Conservation (phyloP, 2,888 invertebrate species). For the Timema cristinae region DNA sequence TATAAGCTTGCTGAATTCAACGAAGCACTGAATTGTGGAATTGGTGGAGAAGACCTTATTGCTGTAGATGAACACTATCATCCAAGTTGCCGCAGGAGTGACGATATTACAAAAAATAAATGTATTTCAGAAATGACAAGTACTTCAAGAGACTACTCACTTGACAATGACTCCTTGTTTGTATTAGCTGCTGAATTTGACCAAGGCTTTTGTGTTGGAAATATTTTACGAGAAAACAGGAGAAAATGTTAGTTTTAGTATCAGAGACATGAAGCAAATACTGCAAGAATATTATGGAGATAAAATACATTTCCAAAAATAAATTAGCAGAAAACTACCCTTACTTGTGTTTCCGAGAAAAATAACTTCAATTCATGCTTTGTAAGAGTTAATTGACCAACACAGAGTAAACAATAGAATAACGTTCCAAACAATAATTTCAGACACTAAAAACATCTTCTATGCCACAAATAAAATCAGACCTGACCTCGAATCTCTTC, state of each 20-base stretch:
- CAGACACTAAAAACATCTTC: not conserved
- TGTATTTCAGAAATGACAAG: not conserved
- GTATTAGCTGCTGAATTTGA: slow-evolving; percentile 10
- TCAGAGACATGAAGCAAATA: not conserved
- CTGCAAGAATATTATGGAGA: not conserved
- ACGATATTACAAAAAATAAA: not conserved
- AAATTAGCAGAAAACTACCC: not conserved
- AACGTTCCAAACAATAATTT: not conserved
- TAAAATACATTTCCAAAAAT: not conserved
- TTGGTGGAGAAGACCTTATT: not conserved
- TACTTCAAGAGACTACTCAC: not conserved
- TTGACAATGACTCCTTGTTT: not conserved
- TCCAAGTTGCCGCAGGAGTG: not conserved
- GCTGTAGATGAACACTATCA: not conserved
- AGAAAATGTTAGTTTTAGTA: not conserved
- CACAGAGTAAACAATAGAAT: too few species aligned
- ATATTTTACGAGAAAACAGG: not conserved
- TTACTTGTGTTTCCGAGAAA: not conserved
- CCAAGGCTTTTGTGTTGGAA: slow-evolving; percentile 5
- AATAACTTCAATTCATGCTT: not conserved
- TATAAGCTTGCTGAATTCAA: not conserved
- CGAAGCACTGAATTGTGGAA: slow-evolving; percentile 1
- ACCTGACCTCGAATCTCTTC: not conserved
- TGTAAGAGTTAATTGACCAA: not conserved
- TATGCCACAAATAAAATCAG: not conserved